Evolutionary conservation across 2,888 invertebrate species (phyloP), one percentile per base, ranked within the genome.

Genomic region (Corbicula japonica): DNA sequence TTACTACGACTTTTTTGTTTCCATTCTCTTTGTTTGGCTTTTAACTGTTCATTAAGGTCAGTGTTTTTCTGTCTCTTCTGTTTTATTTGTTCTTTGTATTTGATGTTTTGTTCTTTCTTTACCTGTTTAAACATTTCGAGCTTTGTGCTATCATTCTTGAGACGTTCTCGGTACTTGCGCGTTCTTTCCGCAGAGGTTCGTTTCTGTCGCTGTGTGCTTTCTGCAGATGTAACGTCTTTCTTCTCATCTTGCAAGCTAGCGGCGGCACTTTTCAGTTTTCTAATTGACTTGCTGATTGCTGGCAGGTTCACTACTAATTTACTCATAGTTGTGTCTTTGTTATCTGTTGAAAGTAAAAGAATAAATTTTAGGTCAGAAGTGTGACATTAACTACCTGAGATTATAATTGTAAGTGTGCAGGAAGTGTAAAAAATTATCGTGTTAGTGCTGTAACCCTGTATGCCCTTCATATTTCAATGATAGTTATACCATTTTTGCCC

Each of bases 31-130:
- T 69, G 50, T 41, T 62, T 61, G 6, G 23, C 38, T 62, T 62
- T 72, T 21, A 46, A 15, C 28, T 58, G 21, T 12, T 73, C 28
- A 38, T 73, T 60, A 28, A 28, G 30, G 15, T n/a, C 12, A 23
- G 48, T 15, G 32, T 69, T 48, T 32, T 18, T 50, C 32, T 41
- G 34, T 68, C 74, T 74, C 23, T 38, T 3, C 34, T 48, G 30
- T 30, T 38, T 61, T 18, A 61, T 28, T 15, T 26, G n/a, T 41
- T 48, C 23, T 63, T 70, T 76, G 63, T 76, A 69, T n/a, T 28
- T 5, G 15, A 6, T n/a, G 35, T 76, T 70, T 48, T 76, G 44
- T 38, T 56, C 61, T 68, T 61, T 32, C 60, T 74, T 74, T 65
- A 44, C 46, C 41, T 28, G 30, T 66, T 74, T 66, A n/a, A 58